Base-by-base conservation (phyloP, 2,113 vertebrate genomes). In the Aptenodytes forsteri region DNA sequence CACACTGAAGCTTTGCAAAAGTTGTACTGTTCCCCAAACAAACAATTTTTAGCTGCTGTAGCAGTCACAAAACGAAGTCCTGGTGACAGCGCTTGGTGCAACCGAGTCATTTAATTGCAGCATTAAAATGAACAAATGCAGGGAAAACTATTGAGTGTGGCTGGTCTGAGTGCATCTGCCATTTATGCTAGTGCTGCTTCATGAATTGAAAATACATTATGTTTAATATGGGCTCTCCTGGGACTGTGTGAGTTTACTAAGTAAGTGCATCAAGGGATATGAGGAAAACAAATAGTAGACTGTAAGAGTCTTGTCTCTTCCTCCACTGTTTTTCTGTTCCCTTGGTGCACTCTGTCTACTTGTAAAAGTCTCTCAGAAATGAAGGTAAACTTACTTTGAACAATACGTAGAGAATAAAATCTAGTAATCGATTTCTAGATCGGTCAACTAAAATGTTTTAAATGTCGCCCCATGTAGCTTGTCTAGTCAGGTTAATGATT, bases 71-170 rank as follows among this genome's bases (percentile, higher is more conserved):
- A 92, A 85, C 71, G 55, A 88, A 90, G 58, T 83, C 55, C 36
- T 72, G 94, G 87, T 95, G 92, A 89, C 87, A 95, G 78, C 85
- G 27, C 56, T 79, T 61, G 58, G 82, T 96, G 61, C 44, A 69
- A 38, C 29, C 0, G 8, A 62, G 27, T 75, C 72, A 76, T 91
- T 89, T 94, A 90, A 93, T 83, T 97, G 88, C 65, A 82, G 71
- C 40, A 10, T 90, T 92, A 88, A 93, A 76, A 72, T 36, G 88
- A 96, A 59, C 56, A 82, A 94, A 84, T 59, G 61, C 38, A 30
- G 66, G 47, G 79, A 71, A 77, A 69, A 47, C 42, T 78, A 15
- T 5, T 18, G 84, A 85, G 77, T 42, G 55, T 56, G 73, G 55
- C 87, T 94, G 75, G 13, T 62, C 36, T 83, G 88, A 62, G 56